Conservation (phyloP, 2,888 invertebrate genomes). For the Nomada lathburiana region DNA sequence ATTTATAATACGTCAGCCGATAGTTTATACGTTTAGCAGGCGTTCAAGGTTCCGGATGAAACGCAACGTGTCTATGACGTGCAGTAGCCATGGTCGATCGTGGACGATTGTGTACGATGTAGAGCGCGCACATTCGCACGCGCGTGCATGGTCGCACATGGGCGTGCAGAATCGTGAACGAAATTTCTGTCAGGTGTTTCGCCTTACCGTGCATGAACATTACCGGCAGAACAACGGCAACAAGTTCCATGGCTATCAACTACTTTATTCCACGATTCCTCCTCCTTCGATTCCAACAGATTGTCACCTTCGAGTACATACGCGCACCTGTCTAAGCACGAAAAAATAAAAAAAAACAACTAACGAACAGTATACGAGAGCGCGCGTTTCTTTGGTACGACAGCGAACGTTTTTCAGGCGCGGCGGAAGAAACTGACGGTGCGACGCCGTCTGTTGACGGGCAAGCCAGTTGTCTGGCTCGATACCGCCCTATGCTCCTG, state of each 20-base stretch:
- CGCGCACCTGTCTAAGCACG: background rate
- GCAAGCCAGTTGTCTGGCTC: conserved; percentile 81
- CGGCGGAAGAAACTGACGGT: conserved; percentile 72
- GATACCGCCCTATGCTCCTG: conserved; percentile 79
- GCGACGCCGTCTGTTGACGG: conserved; percentile 73
- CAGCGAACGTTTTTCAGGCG: conserved; percentile 65
- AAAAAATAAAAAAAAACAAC: conserved; percentile 28
- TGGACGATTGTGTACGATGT: conserved; percentile 44
- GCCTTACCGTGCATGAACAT: conserved; percentile 50
- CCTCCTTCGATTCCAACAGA: background rate
- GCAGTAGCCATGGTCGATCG: conserved; percentile 48
- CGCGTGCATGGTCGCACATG: conserved; percentile 5
- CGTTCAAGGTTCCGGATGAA: conserved; percentile 38
- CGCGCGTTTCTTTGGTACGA: conserved; percentile 48
- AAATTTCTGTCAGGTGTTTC: conserved; percentile 14
- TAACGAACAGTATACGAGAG: conserved; percentile 9
- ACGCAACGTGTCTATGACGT: conserved; percentile 55
- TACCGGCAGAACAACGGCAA: conserved; percentile 23
- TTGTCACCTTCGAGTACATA: background rate
- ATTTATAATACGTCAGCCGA: conserved; percentile 5
- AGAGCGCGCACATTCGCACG: conserved; percentile 19
- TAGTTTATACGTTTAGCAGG: conserved; percentile 20
- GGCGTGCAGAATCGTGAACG: background rate
- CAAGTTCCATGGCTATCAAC: conserved; percentile 2
- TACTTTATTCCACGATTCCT: conserved; percentile 34